phyloP scores from a whole-genome alignment of 2,888 invertebrate genomes.

The Sipha maydis region DNA sequence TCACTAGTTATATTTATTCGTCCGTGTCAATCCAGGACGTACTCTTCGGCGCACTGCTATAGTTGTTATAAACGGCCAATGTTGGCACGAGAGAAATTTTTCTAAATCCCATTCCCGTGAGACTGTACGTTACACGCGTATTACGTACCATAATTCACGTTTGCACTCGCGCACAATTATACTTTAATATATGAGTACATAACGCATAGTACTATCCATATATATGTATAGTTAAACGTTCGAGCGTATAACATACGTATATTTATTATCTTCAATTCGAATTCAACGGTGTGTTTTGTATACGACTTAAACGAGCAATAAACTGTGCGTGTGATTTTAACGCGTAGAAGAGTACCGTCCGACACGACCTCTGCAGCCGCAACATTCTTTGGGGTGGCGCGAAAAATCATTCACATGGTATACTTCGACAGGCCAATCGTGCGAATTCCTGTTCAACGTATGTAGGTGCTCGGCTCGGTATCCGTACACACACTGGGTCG shows the following conservation, averaged over 20 bases:
- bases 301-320: neutral
- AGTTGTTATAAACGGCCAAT: conserved; percentile 1
- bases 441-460: conserved; percentile 21
- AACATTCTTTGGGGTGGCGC: conserved; percentile 38
- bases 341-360: neutral
- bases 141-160: neutral
- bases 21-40: neutral
- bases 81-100: conserved; percentile 8
- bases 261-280: neutral
- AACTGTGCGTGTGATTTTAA: neutral
- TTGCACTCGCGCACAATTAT: neutral
- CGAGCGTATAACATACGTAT: neutral
- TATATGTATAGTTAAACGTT: neutral
- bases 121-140: neutral
- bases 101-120: neutral
- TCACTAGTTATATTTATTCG: conserved; percentile 18
- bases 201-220: neutral
- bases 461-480: neutral
- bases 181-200: neutral
- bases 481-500: conserved; percentile 4
- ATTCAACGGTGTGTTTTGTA: neutral
- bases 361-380: neutral
- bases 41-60: neutral
- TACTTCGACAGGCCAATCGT: conserved; percentile 19
- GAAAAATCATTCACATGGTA: conserved; percentile 33